Evolutionary conservation across 2,113 vertebrate genomes (phyloP).

Genomic region (Urocitellus parryii): DNA sequence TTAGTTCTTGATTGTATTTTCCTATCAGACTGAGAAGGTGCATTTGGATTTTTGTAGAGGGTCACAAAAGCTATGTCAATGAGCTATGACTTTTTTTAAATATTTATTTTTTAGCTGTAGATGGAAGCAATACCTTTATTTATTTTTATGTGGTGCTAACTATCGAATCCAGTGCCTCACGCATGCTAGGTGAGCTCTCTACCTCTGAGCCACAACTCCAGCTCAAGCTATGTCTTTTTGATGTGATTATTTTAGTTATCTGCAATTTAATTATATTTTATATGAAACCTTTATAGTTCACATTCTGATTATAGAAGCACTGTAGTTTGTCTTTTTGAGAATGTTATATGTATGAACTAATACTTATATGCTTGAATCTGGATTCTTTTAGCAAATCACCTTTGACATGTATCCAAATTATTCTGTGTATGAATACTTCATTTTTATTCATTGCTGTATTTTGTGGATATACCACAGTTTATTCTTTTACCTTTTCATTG

Average conservation of each 20-base stretch:
- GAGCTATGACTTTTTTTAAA: neutral
- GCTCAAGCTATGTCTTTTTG: neutral
- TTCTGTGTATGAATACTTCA: neutral
- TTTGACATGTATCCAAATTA: neutral
- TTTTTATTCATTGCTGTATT: neutral
- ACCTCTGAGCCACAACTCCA: too few species aligned
- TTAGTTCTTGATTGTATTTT: neutral
- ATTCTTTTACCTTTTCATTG: neutral
- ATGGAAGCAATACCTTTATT: too few species aligned
- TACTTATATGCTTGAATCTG: neutral
- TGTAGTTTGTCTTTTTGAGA: neutral
- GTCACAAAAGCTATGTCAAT: neutral
- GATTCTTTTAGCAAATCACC: slow-evolving; percentile 6
- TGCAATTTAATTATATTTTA: neutral
- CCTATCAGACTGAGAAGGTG: neutral
- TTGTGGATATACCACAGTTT: neutral
- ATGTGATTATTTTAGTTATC: neutral
- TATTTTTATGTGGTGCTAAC: too few species aligned
- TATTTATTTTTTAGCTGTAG: too few species aligned
- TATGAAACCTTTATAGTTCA: neutral
- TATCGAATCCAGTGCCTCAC: too few species aligned
- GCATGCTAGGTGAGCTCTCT: too few species aligned
- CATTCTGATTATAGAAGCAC: slow-evolving; percentile 9
- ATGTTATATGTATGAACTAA: neutral
- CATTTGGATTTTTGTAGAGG: neutral